Base-by-base conservation (phyloP, 2,888 invertebrate species). In the Spicauda simplicius region DNA sequence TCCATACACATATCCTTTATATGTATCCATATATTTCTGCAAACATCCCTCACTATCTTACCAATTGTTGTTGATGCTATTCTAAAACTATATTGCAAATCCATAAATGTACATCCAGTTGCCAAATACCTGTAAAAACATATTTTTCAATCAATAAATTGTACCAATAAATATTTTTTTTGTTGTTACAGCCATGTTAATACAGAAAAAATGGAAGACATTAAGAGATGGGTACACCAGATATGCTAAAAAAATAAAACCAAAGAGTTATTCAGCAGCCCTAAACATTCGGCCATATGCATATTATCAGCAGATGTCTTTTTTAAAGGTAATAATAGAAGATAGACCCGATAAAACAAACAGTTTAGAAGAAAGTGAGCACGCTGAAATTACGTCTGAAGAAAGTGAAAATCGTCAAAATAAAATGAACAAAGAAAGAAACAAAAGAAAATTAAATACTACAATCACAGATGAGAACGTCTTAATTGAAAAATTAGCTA, bases 401-500 rank as follows among this genome's bases (percentile, higher is more conserved):
- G 71, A 57, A 65, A 72, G 62, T 12, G 69, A 71, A 62, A 62
- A 62, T 62, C 20, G 52, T 61, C 60, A 61, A 61, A 52, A 61
- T 61, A 61, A 52, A 61, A 52, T 53, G 52, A 18, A 18, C 60
- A 61, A 19, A 61, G 60, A 61, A 72, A 69, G 64, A 59, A 68
- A 68, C 66, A 68, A 71, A 70, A 72, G 70, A 71, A 71, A 71
- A 69, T 70, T 69, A 70, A 72, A 0, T 71, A 70, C 68, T 70
- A 71, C 58, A 71, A 71, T 70, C 71, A 73, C 69, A 72, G 70
- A 70, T 70, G 71, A 73, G 69, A 69, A 74, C 66, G 71, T 66
- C 70, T 68, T 74, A 74, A 74, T 70, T 72, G 71, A 74, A 72
- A 73, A 71, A 71, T 72, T 74, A 68, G 1, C 72, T 33, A 74